Conservation (phyloP, 2,888 invertebrate species). For the Tenthredo livida region DNA sequence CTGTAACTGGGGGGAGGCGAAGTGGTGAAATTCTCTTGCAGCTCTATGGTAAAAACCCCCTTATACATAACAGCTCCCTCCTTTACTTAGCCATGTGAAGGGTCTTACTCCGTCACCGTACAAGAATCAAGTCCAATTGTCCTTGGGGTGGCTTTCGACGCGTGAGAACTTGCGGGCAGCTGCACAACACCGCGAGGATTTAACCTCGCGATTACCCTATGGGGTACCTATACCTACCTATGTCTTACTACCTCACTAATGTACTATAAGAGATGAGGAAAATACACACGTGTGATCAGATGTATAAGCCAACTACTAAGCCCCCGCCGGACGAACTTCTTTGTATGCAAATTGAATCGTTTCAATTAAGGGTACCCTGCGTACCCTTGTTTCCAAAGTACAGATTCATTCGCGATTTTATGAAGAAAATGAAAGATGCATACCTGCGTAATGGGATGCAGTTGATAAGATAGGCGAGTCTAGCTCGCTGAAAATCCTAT, state of each 20-base stretch:
- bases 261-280: not conserved
- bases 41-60: not conserved
- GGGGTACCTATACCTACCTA: not conserved
- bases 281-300: slow-evolving; percentile 8
- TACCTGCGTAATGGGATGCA: not conserved
- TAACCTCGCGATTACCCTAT: slow-evolving; percentile 10
- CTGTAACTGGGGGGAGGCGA: not conserved
- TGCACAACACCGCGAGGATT: slow-evolving; percentile 60
- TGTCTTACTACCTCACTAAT: not conserved
- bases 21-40: not conserved
- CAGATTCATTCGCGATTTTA: no score
- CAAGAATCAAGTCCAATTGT: slow-evolving; percentile 75
- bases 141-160: slow-evolving; percentile 76
- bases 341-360: not conserved
- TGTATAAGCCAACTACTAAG: not conserved
- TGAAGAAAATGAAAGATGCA: no score
- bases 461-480: not conserved
- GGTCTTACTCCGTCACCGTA: slow-evolving; percentile 41
- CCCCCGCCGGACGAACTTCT: no score
- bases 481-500: not conserved
- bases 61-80: slow-evolving; percentile 1
- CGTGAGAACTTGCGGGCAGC: slow-evolving; percentile 77
- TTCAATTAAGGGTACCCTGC: not conserved
- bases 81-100: slow-evolving; percentile 24
- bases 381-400: no score